Evolutionary conservation across 1,140 invertebrate genomes (phyloP), one percentile per base, ranked within the genome.

Genomic region (Pollicipes pollicipes): DNA sequence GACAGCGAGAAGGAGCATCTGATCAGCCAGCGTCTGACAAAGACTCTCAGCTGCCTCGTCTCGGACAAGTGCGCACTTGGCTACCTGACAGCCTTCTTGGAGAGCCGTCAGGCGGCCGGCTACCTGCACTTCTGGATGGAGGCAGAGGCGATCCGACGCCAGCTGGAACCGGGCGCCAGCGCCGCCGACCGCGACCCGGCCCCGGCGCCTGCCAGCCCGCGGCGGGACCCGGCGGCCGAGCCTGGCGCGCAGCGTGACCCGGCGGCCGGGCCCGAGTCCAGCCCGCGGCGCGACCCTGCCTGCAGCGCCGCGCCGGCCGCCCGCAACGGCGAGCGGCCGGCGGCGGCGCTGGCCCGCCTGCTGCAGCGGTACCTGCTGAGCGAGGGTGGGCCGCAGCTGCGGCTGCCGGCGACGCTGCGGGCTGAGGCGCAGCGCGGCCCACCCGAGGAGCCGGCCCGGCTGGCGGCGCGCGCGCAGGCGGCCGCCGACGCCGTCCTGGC

Each of bases 111-210:
- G 2, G 45, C 24, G 45, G 45, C 45, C 45, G 45, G 45, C 8
- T 58, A 58, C 45, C 45, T 58, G 45, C 45, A 58, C 45, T 58
- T 58, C 45, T 58, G 45, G 45, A 58, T 58, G 45, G 45, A 58
- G 45, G 45, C 45, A 10, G 45, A 58, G 45, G 45, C 45, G 13
- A 58, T 58, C 45, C 45, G 45, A 2, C 45, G 45, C 13, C 45
- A 21, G 8, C 21, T 58, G 6, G 45, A 58, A 24, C 8, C 45
- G 8, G 21, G 4, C 32, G 4, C 32, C 32, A 16, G 13, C 45
- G 2, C 45, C 45, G 10, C 45, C 45, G 45, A 2, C 45, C 2
- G 45, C 17, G 45, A 58, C 13, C 45, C 45, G 17, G 45, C 13
- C 13, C 45, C 45, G n/a, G n/a, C n/a, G 45, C 10, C 45, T 2